Percentiles rank a stretch among this genome's conserved stretches.
These are phyloP conservation scores for Drosophila novamexicana DNA, from an alignment of 1,140 invertebrate genomes.

Conservation along the genomic window DNA sequence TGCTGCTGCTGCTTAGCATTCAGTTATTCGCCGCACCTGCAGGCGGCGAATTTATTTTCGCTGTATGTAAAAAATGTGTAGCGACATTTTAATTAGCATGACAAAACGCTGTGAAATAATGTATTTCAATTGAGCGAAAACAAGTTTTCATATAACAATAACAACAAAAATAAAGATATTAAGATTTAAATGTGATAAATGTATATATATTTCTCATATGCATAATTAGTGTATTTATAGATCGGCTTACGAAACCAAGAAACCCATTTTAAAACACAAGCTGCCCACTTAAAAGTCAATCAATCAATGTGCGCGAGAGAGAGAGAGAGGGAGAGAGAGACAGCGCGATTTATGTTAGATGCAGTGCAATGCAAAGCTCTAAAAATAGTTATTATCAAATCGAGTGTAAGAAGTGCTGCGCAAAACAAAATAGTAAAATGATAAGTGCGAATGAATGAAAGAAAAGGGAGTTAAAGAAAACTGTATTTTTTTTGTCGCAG, in stretches of 20 bases:
- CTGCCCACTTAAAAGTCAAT: constrained; percentile 50
- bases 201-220: constrained; percentile 13
- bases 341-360: not conserved
- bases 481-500: constrained; percentile 1
- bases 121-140: constrained; percentile 43
- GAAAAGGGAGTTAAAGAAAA: constrained; percentile 4
- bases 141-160: constrained; percentile 47
- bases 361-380: constrained; percentile 52
- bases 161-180: constrained; percentile 42
- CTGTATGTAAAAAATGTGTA: constrained; percentile 20
- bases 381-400: constrained; percentile 73
- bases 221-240: constrained; percentile 50
- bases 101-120: constrained; percentile 18
- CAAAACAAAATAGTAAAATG: constrained; percentile 24
- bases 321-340: not conserved
- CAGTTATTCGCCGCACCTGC: constrained; percentile 1
- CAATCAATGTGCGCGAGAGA: constrained; percentile 45
- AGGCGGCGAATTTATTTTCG: constrained; percentile 6
- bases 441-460: constrained; percentile 22
- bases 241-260: constrained; percentile 55
- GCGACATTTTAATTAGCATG: constrained; percentile 37
- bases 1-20: constrained; percentile 1
- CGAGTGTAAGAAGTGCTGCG: constrained; percentile 42
- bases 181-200: constrained; percentile 52
- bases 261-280: constrained; percentile 41